phyloP scores from a whole-genome alignment of 2,113 vertebrate genomes.

The Gobiocypris rarus region DNA sequence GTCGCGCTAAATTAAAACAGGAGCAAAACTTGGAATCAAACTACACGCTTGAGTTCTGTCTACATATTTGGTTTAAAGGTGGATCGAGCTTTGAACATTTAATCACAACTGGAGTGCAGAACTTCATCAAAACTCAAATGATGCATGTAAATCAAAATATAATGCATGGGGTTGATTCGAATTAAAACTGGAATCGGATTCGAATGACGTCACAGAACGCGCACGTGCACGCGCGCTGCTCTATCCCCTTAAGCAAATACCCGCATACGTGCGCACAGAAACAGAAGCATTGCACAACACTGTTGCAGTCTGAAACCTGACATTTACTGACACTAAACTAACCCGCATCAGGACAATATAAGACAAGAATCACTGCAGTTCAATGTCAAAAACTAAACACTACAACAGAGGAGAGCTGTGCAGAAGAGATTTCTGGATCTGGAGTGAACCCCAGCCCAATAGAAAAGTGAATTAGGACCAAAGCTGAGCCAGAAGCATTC shows the following conservation, averaged over 20 bases:
- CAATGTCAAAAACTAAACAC: not conserved
- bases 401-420: not conserved
- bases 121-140: too few relatives aligned
- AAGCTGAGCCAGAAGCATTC: not conserved
- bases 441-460: not conserved
- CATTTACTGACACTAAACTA: not conserved
- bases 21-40: not conserved
- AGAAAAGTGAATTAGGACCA: not conserved
- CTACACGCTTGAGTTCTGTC: not conserved
- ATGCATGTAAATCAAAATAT: not conserved
- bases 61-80: not conserved
- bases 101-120: too few relatives aligned
- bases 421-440: not conserved
- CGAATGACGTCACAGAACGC: not conserved
- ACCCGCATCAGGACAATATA: not conserved
- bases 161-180: not conserved
- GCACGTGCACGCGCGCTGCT: not conserved
- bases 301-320: not conserved
- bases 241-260: slow-evolving; percentile 10
- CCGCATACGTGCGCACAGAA: slow-evolving; percentile 4
- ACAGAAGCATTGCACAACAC: slow-evolving; percentile 26
- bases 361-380: not conserved
- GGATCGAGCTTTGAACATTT: too few relatives aligned
- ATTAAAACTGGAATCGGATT: not conserved
- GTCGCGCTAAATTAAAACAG: not conserved